A percentile compares a stretch with the other conserved stretches of the same genome.
Evolutionary conservation across 1,140 invertebrate genomes (phyloP).

Genomic region (Wasmannia auropunctata): DNA sequence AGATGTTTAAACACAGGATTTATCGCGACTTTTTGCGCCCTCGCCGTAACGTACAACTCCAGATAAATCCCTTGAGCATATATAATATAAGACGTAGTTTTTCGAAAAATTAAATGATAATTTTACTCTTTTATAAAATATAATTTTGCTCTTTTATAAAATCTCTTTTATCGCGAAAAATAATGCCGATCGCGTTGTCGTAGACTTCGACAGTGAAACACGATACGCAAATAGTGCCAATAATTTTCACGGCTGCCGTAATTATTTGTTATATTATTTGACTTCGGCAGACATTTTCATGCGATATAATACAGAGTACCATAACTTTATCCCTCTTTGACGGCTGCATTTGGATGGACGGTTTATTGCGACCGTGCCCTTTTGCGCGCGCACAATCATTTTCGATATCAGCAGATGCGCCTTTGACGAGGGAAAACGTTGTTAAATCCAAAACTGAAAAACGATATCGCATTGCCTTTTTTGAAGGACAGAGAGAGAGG

Average conservation of each 20-base stretch:
- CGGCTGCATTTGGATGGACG: not conserved
- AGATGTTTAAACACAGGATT: not conserved
- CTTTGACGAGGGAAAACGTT: slow-evolving; percentile 38
- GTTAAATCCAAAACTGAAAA: slow-evolving; percentile 18
- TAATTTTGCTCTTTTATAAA: too few species aligned
- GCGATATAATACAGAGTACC: not conserved
- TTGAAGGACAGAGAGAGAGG: not conserved
- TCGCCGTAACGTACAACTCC: not conserved
- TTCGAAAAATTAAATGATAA: not conserved
- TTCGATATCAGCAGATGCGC: slow-evolving; percentile 50
- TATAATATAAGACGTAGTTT: too few species aligned
- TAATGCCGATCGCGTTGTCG: not conserved
- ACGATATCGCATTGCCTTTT: slow-evolving; percentile 38
- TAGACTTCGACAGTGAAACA: not conserved
- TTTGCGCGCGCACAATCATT: slow-evolving; percentile 35
- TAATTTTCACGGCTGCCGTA: not conserved
- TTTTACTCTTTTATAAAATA: too few species aligned
- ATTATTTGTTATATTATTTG: slow-evolving; percentile 9
- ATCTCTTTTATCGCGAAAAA: not conserved
- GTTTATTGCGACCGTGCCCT: slow-evolving; percentile 34
- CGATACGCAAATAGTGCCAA: not conserved
- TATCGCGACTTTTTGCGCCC: not conserved
- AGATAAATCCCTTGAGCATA: not conserved
- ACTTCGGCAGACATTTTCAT: not conserved
- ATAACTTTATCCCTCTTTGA: slow-evolving; percentile 44